A percentile compares a stretch with the other conserved stretches of the same genome.
phyloP scores from a whole-genome alignment of 2,888 invertebrate genomes.

The Oligia strigilis region DNA sequence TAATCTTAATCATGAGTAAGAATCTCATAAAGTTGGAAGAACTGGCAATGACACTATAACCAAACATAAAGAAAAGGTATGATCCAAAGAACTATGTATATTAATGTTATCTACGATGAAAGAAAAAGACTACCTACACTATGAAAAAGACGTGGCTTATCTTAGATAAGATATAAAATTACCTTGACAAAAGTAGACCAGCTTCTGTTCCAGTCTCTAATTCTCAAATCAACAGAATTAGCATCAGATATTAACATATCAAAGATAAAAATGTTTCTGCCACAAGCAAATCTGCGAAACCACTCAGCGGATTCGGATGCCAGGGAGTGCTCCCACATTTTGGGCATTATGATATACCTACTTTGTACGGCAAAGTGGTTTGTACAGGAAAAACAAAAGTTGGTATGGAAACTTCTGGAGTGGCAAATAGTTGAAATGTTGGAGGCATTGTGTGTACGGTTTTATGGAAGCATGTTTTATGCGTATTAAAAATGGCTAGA shows the following conservation, averaged over 20 bases:
- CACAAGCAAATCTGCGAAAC: conserved; percentile 46
- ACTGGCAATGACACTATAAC: background rate
- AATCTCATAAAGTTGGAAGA: background rate
- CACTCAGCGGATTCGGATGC: conserved; percentile 60
- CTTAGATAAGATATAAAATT: background rate
- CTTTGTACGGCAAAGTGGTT: conserved; percentile 55
- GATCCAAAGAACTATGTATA: background rate
- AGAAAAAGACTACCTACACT: background rate
- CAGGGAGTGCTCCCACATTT: conserved; percentile 50
- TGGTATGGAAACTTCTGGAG: conserved; percentile 40
- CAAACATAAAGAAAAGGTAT: background rate
- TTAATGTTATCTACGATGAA: background rate
- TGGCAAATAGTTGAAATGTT: conserved; percentile 43
- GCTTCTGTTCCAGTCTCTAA: background rate
- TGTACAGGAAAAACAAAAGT: conserved; percentile 59
- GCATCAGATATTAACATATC: conserved; percentile 51
- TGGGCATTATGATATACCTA: conserved; percentile 58
- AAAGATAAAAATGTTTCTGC: conserved; percentile 50
- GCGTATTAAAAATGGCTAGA: background rate
- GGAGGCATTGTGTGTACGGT: background rate
- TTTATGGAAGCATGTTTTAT: conserved; percentile 5
- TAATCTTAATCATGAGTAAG: background rate
- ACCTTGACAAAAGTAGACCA: background rate
- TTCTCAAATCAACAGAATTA: conserved; percentile 30
- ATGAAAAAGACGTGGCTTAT: background rate